Conservation (phyloP, 2,888 invertebrate genomes). For the Sabatieria punctata region DNA sequence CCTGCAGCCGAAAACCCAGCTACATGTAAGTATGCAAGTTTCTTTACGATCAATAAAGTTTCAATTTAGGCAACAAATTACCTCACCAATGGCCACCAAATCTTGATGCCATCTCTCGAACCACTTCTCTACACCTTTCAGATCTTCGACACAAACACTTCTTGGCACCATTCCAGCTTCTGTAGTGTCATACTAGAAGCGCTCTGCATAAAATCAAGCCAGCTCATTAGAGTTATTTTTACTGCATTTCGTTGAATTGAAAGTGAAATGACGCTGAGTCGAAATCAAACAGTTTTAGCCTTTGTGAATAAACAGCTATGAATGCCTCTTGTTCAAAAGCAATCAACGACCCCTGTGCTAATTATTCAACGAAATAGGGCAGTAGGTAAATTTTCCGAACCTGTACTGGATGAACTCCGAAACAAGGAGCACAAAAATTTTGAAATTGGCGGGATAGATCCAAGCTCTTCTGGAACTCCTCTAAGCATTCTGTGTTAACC, state of each 20-base stretch:
- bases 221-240: conserved; percentile 11
- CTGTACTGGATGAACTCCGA: conserved; percentile 32
- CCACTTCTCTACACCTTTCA: conserved; percentile 26
- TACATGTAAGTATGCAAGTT: too few relatives aligned
- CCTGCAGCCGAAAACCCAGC: too few relatives aligned
- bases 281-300: too few relatives aligned
- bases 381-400: conserved; percentile 11
- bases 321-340: neutral
- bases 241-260: conserved; percentile 5
- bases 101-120: conserved; percentile 27
- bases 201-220: too few relatives aligned
- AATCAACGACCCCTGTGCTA: neutral
- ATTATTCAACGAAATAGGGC: neutral
- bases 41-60: too few relatives aligned
- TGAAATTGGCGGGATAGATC: conserved; percentile 16
- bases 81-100: conserved; percentile 34
- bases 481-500: conserved; percentile 21
- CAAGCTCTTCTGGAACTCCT: conserved; percentile 21
- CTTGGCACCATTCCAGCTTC: neutral
- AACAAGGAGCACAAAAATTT: conserved; percentile 19
- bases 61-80: too few relatives aligned
- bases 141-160: conserved; percentile 20
- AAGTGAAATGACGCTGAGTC: too few relatives aligned
- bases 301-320: conserved; percentile 8
- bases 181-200: neutral